Evolutionary conservation across 1,140 invertebrate species (phyloP).

Genomic region (Lycorma delicatula): DNA sequence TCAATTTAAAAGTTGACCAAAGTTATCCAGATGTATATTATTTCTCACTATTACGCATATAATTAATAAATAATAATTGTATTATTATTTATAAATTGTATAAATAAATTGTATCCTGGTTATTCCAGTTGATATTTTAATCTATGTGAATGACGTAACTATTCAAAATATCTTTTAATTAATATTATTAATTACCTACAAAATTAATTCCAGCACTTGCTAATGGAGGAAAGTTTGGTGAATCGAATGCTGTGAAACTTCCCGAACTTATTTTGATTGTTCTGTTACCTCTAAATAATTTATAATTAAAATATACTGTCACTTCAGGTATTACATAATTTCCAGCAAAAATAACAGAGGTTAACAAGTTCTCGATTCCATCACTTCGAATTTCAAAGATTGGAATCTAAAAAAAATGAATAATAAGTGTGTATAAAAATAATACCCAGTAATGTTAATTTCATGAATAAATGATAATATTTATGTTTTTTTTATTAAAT

Average conservation of each 20-base stretch:
- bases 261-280: conserved; percentile 75
- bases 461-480: too few species aligned
- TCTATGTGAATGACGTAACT: too few species aligned
- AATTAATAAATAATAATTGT: too few species aligned
- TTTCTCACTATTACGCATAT: too few species aligned
- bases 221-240: conserved; percentile 79
- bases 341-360: conserved; percentile 85
- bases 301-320: conserved; percentile 81
- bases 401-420: conserved; percentile 58
- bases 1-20: too few species aligned
- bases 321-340: conserved; percentile 89
- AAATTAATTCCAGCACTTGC: conserved; percentile 71
- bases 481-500: conserved; percentile 6
- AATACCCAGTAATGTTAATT: too few species aligned
- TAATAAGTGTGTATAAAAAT: too few species aligned
- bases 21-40: too few species aligned
- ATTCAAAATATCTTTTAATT: too few species aligned
- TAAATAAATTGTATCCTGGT: too few species aligned
- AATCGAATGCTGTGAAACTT: conserved; percentile 80
- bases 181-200: conserved; percentile 45
- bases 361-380: conserved; percentile 87
- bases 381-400: conserved; percentile 86
- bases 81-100: too few species aligned
- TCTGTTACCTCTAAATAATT: conserved; percentile 84
- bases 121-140: too few species aligned